Percentiles rank a stretch among this genome's conserved stretches.
phyloP scores from a whole-genome alignment of 2,888 invertebrate species.

The Acholoe squamosa region DNA sequence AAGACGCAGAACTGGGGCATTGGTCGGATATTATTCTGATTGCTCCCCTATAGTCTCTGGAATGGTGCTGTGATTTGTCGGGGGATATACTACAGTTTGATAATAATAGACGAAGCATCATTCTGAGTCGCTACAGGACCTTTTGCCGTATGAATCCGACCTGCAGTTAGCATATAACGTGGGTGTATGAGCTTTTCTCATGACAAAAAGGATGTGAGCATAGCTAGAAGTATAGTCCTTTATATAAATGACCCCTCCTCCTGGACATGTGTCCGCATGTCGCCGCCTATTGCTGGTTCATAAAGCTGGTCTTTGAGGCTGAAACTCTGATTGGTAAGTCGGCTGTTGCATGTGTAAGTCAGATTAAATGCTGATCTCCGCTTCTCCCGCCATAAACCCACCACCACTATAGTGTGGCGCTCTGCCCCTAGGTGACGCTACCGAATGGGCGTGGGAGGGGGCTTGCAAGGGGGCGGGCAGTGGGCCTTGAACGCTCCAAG shows the following conservation, averaged over 20 bases:
- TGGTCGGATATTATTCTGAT: too few species aligned
- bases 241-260: background rate
- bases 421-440: background rate
- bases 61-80: too few species aligned
- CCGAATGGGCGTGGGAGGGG: background rate
- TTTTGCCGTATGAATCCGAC: too few species aligned
- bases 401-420: conserved; percentile 15
- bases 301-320: background rate
- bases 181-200: background rate
- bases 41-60: too few species aligned
- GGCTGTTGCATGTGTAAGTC: conserved; percentile 16
- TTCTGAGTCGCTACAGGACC: too few species aligned
- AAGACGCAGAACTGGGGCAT: too few species aligned
- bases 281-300: background rate
- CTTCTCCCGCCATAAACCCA: background rate
- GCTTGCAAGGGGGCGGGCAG: background rate
- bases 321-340: background rate
- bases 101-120: too few species aligned
- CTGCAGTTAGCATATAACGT: background rate
- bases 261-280: background rate
- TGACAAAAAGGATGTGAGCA: background rate
- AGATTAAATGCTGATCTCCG: conserved; percentile 17
- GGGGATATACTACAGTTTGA: too few species aligned
- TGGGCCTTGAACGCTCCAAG: background rate
- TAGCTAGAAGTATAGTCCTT: background rate